A percentile compares a stretch with the other conserved stretches of the same genome.
Conservation (phyloP, 2,888 invertebrate species). For the Alsophila aescularia region DNA sequence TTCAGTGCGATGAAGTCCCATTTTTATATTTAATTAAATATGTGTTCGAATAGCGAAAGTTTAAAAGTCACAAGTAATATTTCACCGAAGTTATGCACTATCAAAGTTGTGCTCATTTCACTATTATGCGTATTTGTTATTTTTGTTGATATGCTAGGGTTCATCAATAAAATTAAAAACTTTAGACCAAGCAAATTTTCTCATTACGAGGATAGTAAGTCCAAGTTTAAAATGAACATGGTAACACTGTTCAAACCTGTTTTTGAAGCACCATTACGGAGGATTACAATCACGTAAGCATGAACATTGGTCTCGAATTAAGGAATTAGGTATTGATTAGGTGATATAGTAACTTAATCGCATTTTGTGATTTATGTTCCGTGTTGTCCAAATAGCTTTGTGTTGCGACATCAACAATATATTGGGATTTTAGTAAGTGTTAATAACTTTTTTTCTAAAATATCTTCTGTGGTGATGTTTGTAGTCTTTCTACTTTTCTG, state of each 20-base stretch:
- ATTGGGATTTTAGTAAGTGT: not conserved
- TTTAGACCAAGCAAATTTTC: too few species aligned
- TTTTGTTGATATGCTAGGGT: too few species aligned
- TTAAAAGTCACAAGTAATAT: too few species aligned
- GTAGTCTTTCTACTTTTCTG: too few species aligned
- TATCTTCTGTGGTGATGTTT: not conserved
- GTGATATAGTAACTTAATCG: constrained; percentile 60
- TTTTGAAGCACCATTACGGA: constrained; percentile 47
- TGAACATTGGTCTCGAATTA: constrained; percentile 62
- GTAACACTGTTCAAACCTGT: constrained; percentile 15
- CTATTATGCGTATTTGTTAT: too few species aligned
- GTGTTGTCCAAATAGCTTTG: constrained; percentile 39
- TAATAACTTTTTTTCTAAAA: too few species aligned
- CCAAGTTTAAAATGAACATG: not conserved
- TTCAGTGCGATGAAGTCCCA: too few species aligned
- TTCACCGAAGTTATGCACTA: too few species aligned
- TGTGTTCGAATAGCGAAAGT: too few species aligned
- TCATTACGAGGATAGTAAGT: not conserved
- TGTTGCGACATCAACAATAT: constrained; percentile 34
- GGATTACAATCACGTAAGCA: constrained; percentile 69
- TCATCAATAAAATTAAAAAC: too few species aligned
- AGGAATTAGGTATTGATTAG: constrained; percentile 52
- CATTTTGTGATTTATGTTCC: constrained; percentile 39
- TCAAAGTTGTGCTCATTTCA: too few species aligned
- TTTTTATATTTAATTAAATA: too few species aligned